Conservation (phyloP, 64 coral and sea anemone species). For the Montipora foliosa region DNA sequence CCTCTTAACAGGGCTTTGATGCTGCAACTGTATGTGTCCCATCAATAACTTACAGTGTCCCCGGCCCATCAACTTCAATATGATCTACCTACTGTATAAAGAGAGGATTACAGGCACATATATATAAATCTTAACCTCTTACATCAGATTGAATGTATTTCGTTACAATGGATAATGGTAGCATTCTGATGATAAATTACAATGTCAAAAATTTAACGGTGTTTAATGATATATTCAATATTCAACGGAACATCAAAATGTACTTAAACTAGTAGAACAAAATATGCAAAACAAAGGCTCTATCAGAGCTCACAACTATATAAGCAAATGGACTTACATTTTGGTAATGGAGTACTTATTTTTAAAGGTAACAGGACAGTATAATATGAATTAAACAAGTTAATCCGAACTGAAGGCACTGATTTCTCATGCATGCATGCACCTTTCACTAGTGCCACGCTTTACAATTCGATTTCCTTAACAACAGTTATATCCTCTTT, state of each 20-base stretch:
- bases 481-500: not conserved
- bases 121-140: constrained; percentile 25
- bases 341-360: constrained; percentile 29
- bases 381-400: constrained; percentile 31
- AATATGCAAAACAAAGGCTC: constrained; percentile 28
- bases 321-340: not conserved
- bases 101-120: constrained; percentile 24
- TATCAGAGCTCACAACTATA: constrained; percentile 21
- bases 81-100: constrained; percentile 24
- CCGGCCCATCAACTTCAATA: constrained; percentile 14
- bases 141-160: constrained; percentile 13
- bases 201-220: constrained; percentile 19
- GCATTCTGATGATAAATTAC: not conserved
- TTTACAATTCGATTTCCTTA: constrained; percentile 1
- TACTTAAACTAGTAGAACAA: constrained; percentile 22
- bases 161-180: constrained; percentile 16
- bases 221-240: constrained; percentile 34
- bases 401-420: constrained; percentile 28
- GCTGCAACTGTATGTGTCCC: constrained; percentile 19
- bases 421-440: constrained; percentile 6
- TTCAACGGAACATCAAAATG: constrained; percentile 23
- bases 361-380: constrained; percentile 28
- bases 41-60: constrained; percentile 9
- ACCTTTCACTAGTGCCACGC: not conserved
- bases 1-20: constrained; percentile 25